Conservation (phyloP, 2,797 vertebrate genomes). For the Peromyscus eremicus region DNA sequence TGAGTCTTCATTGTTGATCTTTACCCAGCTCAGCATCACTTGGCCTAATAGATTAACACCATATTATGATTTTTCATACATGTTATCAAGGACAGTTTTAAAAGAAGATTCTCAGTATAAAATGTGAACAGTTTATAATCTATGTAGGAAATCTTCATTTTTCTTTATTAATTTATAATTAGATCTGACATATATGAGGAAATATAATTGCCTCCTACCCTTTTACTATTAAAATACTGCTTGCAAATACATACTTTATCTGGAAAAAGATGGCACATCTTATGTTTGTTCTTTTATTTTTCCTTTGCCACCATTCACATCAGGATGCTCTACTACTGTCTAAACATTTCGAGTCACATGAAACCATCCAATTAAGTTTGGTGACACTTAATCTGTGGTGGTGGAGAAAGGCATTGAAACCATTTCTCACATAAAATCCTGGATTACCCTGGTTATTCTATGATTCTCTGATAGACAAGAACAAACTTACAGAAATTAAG, state of each 20-base stretch:
- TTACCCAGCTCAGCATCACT: constrained; percentile 28
- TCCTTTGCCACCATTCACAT: background rate
- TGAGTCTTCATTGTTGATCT: constrained; percentile 67
- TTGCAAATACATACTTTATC: background rate
- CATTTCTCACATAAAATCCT: constrained; percentile 22
- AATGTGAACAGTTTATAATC: background rate
- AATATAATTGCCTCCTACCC: background rate
- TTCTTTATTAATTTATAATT: background rate
- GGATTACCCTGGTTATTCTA: background rate
- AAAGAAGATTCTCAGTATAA: background rate
- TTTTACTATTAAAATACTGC: background rate
- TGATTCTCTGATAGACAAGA: constrained; percentile 37
- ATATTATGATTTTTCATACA: background rate
- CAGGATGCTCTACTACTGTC: background rate
- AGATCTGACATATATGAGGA: constrained; percentile 1
- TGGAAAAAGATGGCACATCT: background rate
- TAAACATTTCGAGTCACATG: background rate
- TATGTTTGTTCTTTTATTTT: background rate
- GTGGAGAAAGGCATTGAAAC: background rate
- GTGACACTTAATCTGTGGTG: background rate
- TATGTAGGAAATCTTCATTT: background rate
- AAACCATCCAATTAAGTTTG: background rate
- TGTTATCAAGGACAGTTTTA: background rate
- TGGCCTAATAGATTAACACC: background rate
- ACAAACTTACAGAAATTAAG: constrained; percentile 6